A percentile compares a stretch with the other conserved stretches of the same genome.
These are phyloP conservation scores for Alligator sinensis DNA, from an alignment of 2,113 vertebrate species.

Conservation along the genomic window DNA sequence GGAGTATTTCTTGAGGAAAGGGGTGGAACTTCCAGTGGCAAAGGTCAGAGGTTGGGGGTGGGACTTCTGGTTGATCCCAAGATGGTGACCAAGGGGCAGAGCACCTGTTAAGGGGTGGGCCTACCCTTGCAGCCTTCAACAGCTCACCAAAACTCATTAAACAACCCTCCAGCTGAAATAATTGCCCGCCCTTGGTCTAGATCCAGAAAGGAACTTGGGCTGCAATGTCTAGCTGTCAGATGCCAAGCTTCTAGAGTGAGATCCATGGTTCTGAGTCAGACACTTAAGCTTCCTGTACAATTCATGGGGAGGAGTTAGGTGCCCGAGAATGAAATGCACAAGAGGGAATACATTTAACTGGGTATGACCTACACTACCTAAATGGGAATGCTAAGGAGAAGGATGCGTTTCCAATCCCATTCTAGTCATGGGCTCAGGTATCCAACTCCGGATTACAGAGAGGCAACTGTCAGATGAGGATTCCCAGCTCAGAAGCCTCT, in stretches of 20 bases:
- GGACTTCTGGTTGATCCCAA: too few species aligned
- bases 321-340: accelerated
- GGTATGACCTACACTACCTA: not conserved
- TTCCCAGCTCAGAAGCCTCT: not conserved
- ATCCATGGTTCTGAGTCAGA: not conserved
- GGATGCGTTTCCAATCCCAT: accelerated
- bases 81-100: too few species aligned
- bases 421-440: not conserved
- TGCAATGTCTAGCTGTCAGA: not conserved
- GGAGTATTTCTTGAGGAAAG: too few species aligned
- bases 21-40: too few species aligned
- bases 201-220: not conserved
- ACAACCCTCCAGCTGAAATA: too few species aligned
- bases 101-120: too few species aligned
- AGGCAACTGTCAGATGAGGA: not conserved
- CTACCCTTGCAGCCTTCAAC: too few species aligned
- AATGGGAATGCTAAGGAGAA: not conserved
- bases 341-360: not conserved
- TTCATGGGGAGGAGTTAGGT: too few species aligned
- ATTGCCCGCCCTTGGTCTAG: too few species aligned
- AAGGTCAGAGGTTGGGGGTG: too few species aligned
- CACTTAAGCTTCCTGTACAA: accelerated
- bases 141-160: too few species aligned
- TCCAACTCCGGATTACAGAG: not conserved
- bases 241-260: not conserved